Base-by-base conservation (phyloP, 2,888 invertebrate species). In the Craniophora ligustri region DNA sequence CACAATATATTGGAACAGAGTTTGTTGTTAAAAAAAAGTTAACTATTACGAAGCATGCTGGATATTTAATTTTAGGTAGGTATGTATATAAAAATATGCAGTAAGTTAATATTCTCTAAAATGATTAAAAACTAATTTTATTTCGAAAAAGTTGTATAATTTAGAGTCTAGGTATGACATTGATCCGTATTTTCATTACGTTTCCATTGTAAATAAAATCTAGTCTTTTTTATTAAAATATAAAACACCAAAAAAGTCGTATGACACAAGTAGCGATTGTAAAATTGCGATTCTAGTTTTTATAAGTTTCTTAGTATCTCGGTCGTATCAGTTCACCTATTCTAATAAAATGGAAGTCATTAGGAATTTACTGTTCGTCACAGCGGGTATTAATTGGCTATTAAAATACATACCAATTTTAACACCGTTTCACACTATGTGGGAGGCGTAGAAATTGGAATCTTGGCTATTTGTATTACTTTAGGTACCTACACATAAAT, bases 331-430 rank as follows among this genome's bases (percentile, higher is more conserved):
- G 18, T 28, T 35, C 14, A 39, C 23, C 57, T 64, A 64, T 58
- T 61, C 16, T 30, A 47, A 36, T 49, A 69, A 72, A 64, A 69
- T 30, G 46, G 23, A 46, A 36, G 6, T 59, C 38, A 58, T 65
- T 59, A 39, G 6, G n/a, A 49, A 57, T 39, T 38, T 48, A 34
- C 62, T 35, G 35, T 49, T 34, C 30, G 14, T 28, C 70, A 40
- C 62, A 73, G 70, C 73, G 18, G 70, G 70, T 56, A 66, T 56
- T 69, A 62, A 72, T 71, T 59, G 66, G 11, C 45, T 51, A 54
- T 61, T 65, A 72, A 36, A 61, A 51, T 61, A 64, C 55, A 54
- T 65, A 57, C 47, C 45, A 59, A 26, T 26, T 39, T 42, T 71
- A 40, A 51, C 32, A 28, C 35, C 31, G 19, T 50, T 49, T 54